phyloP scores from a whole-genome alignment of 2,113 vertebrate genomes.

The Notarius lentiginosus region DNA sequence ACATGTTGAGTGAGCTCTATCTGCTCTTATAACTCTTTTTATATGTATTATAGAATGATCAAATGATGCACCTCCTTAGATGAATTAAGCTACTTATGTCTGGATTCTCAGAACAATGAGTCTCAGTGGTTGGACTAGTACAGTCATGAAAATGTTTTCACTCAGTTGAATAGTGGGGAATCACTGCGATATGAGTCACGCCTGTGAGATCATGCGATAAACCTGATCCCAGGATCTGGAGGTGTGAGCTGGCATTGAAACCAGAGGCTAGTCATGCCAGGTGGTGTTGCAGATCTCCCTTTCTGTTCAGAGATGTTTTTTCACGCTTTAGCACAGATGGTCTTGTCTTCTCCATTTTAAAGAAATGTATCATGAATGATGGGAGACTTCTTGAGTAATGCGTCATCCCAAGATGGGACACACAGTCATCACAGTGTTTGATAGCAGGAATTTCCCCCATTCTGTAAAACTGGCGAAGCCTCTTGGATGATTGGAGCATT shows the following conservation, averaged over 20 bases:
- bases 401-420: background rate
- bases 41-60: background rate
- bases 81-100: background rate
- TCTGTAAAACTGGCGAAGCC: background rate
- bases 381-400: background rate
- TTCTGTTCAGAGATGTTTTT: background rate
- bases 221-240: background rate
- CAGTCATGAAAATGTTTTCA: background rate
- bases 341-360: background rate
- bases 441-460: background rate
- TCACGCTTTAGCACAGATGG: background rate
- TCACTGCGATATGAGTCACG: background rate
- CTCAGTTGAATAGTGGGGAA: background rate
- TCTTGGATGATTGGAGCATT: background rate
- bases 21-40: background rate
- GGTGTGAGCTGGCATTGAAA: background rate
- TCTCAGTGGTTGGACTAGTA: background rate
- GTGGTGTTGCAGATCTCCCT: background rate
- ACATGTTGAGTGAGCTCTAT: constrained; percentile 74
- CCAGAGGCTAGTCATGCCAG: background rate
- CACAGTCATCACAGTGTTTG: background rate
- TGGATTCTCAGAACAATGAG: background rate
- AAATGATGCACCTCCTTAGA: background rate
- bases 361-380: background rate
- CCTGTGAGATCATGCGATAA: background rate